Conservation (phyloP, 2,113 vertebrate genomes). For the Spilogale gracilis region DNA sequence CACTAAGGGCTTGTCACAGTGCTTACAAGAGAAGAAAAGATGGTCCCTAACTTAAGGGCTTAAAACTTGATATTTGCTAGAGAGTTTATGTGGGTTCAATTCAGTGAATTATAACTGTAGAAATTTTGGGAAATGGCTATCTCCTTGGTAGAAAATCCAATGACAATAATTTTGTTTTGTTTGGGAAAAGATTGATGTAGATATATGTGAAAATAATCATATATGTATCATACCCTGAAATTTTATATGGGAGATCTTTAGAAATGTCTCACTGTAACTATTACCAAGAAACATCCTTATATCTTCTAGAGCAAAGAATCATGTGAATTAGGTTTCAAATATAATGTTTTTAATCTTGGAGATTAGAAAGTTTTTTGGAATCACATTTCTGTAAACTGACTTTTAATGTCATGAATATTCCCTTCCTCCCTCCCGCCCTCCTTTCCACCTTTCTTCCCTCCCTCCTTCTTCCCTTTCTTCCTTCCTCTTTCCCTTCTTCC, state of each 20-base stretch:
- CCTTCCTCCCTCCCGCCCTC: too few relatives aligned
- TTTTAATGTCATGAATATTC: not conserved
- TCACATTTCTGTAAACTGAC: not conserved
- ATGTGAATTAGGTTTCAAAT: constrained; percentile 11
- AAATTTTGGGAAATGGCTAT: constrained; percentile 6
- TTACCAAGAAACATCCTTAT: not conserved
- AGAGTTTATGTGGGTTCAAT: constrained; percentile 54
- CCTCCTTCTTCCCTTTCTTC: too few relatives aligned
- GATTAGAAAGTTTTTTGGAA: not conserved
- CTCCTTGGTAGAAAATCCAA: not conserved
- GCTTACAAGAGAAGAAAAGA: constrained; percentile 50
- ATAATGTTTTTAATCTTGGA: not conserved
- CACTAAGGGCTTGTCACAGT: constrained; percentile 1
- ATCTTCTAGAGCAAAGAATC: not conserved
- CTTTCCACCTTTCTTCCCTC: not conserved
- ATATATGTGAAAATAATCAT: constrained; percentile 11
- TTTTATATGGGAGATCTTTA: not conserved
- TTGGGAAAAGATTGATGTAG: not conserved
- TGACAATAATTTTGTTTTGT: constrained; percentile 40
- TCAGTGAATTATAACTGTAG: not conserved
- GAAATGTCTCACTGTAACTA: not conserved
- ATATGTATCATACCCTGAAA: not conserved
- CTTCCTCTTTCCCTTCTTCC: not conserved
- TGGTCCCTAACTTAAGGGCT: not conserved
- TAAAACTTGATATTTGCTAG: constrained; percentile 58